Base-by-base conservation (phyloP, 2,113 vertebrate species). In the Anser cygnoides region DNA sequence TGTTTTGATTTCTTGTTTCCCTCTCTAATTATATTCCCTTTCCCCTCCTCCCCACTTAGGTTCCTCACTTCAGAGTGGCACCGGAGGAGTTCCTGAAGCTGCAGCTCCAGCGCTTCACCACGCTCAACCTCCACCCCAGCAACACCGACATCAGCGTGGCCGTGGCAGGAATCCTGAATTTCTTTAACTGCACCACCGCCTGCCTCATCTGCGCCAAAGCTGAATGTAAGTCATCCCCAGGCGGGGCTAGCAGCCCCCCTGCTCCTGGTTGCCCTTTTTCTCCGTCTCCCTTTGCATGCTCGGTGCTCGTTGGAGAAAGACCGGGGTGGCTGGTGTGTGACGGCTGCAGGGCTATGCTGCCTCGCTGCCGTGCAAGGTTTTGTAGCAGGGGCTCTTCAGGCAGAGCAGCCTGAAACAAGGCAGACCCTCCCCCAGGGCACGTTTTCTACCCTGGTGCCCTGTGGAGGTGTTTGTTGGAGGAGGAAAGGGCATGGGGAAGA, bases 201-300 rank as follows among this genome's bases (percentile, higher is more conserved):
- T 99, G 99, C 97, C 99, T 99, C 98, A 99, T 99, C 98, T 99
- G 99, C 87, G 99, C 99, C 96, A 99, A 99, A 98, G 99, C 99
- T 65, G 99, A 99, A 98, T 99, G 99, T 99, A 97, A 99, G 99
- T 98, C 31, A 2, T 3, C 16, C 19, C 88, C 68, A 23, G 31
- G 18, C 31, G 75, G 7, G 1, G 11, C 44, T 10, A 4, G 31
- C 66, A 54, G 63, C 14, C 91, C 44, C 28, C 46, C 78, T 77
- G 25, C 49, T 82, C 29, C 59, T 20, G 2, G 5, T 3, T 71
- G 13, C 62, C 66, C 74, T 20, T 61, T 66, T 11, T 49, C 21
- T 21, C 15, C 46, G 0, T 35, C 81, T 66, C 85, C 50, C 73
- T 3, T 35, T 1, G 4, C 11, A 1, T 16, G 11, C 3, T 29